Percentiles rank a stretch among this genome's conserved stretches.
Evolutionary conservation across 2,888 invertebrate genomes (phyloP).

Genomic region (Drosophila villosipedis): DNA sequence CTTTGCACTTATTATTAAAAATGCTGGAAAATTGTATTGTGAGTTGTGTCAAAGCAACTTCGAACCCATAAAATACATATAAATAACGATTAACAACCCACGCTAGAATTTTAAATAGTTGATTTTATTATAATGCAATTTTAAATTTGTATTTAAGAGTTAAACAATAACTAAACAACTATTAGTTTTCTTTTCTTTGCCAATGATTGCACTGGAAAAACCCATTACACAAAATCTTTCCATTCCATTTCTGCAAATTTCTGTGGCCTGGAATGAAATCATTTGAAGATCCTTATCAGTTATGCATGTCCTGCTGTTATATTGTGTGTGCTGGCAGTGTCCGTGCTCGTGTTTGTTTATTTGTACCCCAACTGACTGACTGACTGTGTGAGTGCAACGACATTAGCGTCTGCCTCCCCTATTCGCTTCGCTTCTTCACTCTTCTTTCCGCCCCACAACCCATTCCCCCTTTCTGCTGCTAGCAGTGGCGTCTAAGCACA

Average conservation of each 20-base stretch:
- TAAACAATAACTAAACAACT: background rate
- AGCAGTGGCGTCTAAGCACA: slow-evolving; percentile 19
- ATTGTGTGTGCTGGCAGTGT: background rate
- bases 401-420: slow-evolving; percentile 44
- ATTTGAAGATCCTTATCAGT: slow-evolving; percentile 41
- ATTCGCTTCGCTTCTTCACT: background rate
- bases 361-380: background rate
- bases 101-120: background rate
- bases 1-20: background rate
- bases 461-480: background rate
- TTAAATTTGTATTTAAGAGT: background rate
- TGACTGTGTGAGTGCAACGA: slow-evolving; percentile 71
- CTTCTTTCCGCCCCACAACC: background rate
- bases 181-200: background rate
- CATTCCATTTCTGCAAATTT: background rate
- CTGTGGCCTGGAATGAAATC: slow-evolving; percentile 20
- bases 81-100: background rate
- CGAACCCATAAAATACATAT: background rate
- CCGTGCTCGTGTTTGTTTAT: slow-evolving; percentile 29
- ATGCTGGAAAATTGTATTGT: background rate
- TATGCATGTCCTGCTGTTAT: slow-evolving; percentile 29
- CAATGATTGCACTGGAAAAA: background rate
- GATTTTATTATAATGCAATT: background rate
- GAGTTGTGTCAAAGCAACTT: background rate
- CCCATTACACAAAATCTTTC: background rate